A percentile compares a stretch with the other conserved stretches of the same genome.
phyloP scores from a whole-genome alignment of 2,888 invertebrate genomes.

The Tipula confusa region DNA sequence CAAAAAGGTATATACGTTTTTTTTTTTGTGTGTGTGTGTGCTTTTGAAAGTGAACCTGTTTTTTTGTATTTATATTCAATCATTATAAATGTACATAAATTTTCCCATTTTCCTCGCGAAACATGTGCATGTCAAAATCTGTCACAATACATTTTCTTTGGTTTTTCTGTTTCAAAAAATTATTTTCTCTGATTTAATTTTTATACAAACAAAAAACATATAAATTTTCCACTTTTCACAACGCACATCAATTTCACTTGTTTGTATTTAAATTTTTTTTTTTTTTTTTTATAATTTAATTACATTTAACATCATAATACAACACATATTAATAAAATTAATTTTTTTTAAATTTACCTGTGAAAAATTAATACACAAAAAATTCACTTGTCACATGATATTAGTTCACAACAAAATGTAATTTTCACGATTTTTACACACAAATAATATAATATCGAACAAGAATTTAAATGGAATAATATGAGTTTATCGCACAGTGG shows the following conservation, averaged over 20 bases:
- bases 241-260: background rate
- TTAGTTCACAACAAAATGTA: background rate
- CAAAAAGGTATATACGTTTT: background rate
- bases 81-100: constrained; percentile 12
- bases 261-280: too few species aligned
- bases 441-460: background rate
- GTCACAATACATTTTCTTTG: background rate
- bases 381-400: background rate
- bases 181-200: background rate
- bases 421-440: background rate
- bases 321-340: background rate
- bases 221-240: background rate
- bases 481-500: background rate
- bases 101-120: background rate
- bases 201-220: background rate
- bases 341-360: constrained; percentile 25
- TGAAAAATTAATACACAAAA: background rate
- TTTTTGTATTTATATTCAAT: constrained; percentile 4
- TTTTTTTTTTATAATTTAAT: background rate
- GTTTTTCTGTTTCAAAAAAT: background rate
- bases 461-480: background rate
- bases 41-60: background rate
- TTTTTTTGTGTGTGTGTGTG: background rate
- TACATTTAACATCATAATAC: background rate
- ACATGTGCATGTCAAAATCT: background rate